Base-by-base conservation (phyloP, 2,797 vertebrate genomes). In the Paedocypris micromegethes region DNA sequence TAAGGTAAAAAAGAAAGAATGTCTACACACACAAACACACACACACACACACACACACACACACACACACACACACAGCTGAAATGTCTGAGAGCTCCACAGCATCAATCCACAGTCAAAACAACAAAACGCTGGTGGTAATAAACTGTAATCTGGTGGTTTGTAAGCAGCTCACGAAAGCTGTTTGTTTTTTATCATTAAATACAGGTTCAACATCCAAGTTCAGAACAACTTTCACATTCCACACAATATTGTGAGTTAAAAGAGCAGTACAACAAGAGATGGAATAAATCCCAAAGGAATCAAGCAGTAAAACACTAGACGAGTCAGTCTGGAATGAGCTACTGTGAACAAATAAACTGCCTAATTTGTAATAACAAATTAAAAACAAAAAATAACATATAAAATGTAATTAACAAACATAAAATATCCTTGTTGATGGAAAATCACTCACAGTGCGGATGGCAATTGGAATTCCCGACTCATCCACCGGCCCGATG, bases 401-500 rank as follows among this genome's bases (percentile, higher is more conserved):
- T 58, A 5, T 9, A 46, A 47, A 60, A 3, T 48, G 45, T 39
- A 48, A 41, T 43, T 6, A 37, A 49, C 23, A 23, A 23, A 23
- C 23, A 23, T 23, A 23, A 23, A 23, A 23, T 23, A 23, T 23
- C 1, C 23, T 23, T 23, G 23, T 23, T 61, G 48, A 4, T 48
- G 48, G 52, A 9, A 40, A 44, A 54, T 54, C 9, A 67, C 94
- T 91, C 89, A 99, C 97, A 88, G 97, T 98, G 86, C 96, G 92
- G 81, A 99, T 97, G 82, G 97, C 96, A 6, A 97, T 97, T 65
- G 97, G 97, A 83, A 98, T 96, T 84, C 97, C 96, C 8, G 94
- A 93, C 80, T 98, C 93, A 61, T 99, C 95, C 80, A 99, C 93
- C 0, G 97, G 97, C 76, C 97, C 97, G 43, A 99, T 99, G 73